Percentiles rank a stretch among this genome's conserved stretches.
Evolutionary conservation across 1,140 invertebrate genomes (phyloP).

Genomic region (Drosophila kohkoa): DNA sequence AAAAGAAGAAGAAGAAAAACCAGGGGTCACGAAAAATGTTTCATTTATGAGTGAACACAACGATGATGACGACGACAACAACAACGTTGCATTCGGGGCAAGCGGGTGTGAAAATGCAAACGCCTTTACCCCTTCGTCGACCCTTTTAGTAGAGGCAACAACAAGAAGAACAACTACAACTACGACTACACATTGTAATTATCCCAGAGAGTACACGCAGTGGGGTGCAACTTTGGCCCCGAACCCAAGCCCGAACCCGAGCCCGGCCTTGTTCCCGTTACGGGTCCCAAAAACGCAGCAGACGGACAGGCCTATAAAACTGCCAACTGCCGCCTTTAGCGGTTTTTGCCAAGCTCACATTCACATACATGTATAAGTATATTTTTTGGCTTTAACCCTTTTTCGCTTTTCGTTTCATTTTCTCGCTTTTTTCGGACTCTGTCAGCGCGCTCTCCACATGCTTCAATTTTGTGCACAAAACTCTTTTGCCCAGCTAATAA

Average conservation of each 20-base stretch:
- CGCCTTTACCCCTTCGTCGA: slow-evolving; percentile 44
- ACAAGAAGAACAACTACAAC: slow-evolving; percentile 13
- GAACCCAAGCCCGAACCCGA: background rate
- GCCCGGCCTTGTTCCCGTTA: slow-evolving; percentile 20
- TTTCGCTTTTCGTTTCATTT: slow-evolving; percentile 26
- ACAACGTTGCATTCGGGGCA: slow-evolving; percentile 43
- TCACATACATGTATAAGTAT: background rate
- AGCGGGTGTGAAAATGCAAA: slow-evolving; percentile 82
- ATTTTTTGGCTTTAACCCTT: slow-evolving; percentile 46
- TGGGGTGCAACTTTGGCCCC: slow-evolving; percentile 42
- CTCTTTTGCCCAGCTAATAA: slow-evolving; percentile 73
- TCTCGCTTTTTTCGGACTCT: slow-evolving; percentile 33
- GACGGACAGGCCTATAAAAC: slow-evolving; percentile 38
- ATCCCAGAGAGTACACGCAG: slow-evolving; percentile 45
- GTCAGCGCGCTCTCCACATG: slow-evolving; percentile 57
- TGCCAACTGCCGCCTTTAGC: slow-evolving; percentile 54
- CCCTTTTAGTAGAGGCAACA: slow-evolving; percentile 9
- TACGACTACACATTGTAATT: slow-evolving; percentile 62
- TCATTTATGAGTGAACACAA: slow-evolving; percentile 45
- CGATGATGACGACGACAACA: background rate
- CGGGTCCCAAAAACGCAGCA: slow-evolving; percentile 13
- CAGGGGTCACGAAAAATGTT: slow-evolving; percentile 44
- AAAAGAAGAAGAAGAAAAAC: slow-evolving; percentile 2
- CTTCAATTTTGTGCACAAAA: slow-evolving; percentile 69
- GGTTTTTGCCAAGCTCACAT: slow-evolving; percentile 32